Percentiles rank a stretch among this genome's conserved stretches.
These are phyloP conservation scores for Eupeodes luniger DNA, from an alignment of 2,888 invertebrate species.

Conservation along the genomic window DNA sequence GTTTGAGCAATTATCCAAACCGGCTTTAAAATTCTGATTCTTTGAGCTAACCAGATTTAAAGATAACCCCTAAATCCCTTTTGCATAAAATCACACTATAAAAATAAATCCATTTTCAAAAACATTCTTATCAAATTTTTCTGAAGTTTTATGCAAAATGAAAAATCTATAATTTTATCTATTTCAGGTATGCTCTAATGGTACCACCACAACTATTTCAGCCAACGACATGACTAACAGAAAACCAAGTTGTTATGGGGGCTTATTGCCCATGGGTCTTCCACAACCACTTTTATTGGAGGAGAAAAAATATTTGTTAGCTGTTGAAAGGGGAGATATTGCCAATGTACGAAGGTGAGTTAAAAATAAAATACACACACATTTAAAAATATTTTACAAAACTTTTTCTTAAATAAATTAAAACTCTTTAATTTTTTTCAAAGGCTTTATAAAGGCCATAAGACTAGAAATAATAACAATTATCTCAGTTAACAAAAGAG, in stretches of 20 bases:
- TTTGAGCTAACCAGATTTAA: too few species aligned
- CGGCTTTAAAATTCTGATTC: too few species aligned
- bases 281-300: conserved; percentile 91
- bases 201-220: conserved; percentile 4
- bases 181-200: conserved; percentile 55
- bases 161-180: neutral
- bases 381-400: neutral
- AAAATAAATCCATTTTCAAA: too few species aligned
- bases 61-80: too few species aligned
- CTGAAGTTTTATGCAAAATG: too few species aligned
- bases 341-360: conserved; percentile 92
- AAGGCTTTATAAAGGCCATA: too few species aligned
- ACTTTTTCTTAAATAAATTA: neutral
- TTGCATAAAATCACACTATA: too few species aligned
- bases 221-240: conserved; percentile 54
- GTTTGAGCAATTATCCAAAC: too few species aligned
- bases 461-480: too few species aligned
- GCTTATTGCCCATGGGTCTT: conserved; percentile 86
- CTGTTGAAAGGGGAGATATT: conserved; percentile 96
- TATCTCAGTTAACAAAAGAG: too few species aligned
- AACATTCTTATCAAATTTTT: too few species aligned
- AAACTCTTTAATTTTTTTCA: too few species aligned
- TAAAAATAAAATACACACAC: neutral
- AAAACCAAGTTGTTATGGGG: conserved; percentile 78
- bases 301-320: conserved; percentile 96